Evolutionary conservation across 2,797 vertebrate species (phyloP).

Genomic region (Aulostomus chinensis): DNA sequence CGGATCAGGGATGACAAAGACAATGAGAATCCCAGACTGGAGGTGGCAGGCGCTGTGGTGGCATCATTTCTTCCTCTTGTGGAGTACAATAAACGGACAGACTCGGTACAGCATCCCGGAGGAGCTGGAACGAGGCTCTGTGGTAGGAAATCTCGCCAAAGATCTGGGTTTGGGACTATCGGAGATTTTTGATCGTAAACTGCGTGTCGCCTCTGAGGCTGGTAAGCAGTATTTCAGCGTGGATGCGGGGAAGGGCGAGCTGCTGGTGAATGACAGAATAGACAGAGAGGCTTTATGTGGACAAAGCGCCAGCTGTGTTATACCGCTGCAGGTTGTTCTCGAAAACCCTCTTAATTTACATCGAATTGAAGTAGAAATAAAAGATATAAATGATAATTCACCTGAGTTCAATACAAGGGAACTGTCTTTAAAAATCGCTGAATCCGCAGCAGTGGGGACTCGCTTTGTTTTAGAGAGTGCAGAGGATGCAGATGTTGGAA

Average conservation of each 20-base stretch:
- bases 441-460: conserved; percentile 60
- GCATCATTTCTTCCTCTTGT: conserved; percentile 59
- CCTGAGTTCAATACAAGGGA: conserved; percentile 34
- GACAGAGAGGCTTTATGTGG: conserved; percentile 83
- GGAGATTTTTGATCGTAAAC: conserved; percentile 49
- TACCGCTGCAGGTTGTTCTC: conserved; percentile 78
- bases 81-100: conserved; percentile 56
- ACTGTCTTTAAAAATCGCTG: conserved; percentile 69
- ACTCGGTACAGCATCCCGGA: conserved; percentile 72
- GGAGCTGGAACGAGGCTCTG: conserved; percentile 77
- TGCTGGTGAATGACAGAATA: conserved; percentile 76
- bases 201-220: conserved; percentile 70
- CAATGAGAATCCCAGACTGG: no score
- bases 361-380: conserved; percentile 80
- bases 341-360: conserved; percentile 80
- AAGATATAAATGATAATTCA: conserved; percentile 82
- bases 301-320: conserved; percentile 75
- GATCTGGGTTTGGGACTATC: conserved; percentile 73
- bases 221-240: conserved; percentile 75
- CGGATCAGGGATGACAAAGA: conserved; percentile 39
- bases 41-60: conserved; percentile 23
- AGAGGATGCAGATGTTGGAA: conserved; percentile 77
- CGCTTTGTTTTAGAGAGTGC: conserved; percentile 76
- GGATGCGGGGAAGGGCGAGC: conserved; percentile 69
- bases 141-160: conserved; percentile 81